phyloP scores from a whole-genome alignment of 2,797 vertebrate genomes.

The Diplodus sargus region DNA sequence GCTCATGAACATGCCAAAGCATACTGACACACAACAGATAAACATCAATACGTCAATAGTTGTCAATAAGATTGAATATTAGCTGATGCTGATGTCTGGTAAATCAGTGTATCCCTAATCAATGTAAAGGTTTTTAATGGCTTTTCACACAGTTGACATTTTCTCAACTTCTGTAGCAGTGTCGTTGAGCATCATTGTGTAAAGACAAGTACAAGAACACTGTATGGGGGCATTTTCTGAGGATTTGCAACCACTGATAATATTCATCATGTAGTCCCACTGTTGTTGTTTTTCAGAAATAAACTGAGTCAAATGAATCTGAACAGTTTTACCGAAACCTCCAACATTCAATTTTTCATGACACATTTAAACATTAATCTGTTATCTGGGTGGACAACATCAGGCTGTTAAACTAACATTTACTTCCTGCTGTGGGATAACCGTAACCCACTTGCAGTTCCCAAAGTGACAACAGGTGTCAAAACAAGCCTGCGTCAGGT shows the following conservation, averaged over 20 bases:
- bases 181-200: not conserved
- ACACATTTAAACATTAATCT: not conserved
- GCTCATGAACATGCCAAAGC: too few species aligned
- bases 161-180: not conserved
- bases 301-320: not conserved
- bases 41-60: too few species aligned
- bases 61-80: too few species aligned
- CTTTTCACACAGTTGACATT: not conserved
- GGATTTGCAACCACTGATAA: not conserved
- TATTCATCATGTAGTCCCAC: not conserved
- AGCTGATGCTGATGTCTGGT: too few species aligned
- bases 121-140: not conserved
- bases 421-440: constrained; percentile 5
- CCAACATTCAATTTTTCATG: not conserved
- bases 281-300: not conserved
- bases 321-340: not conserved
- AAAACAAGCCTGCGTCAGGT: not conserved
- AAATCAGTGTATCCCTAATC: too few species aligned
- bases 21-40: too few species aligned
- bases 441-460: not conserved
- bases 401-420: not conserved
- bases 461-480: constrained; percentile 3
- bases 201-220: not conserved
- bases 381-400: constrained; percentile 3
- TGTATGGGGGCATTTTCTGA: not conserved